A percentile compares a stretch with the other conserved stretches of the same genome.
phyloP scores from a whole-genome alignment of 35 echinoderm and acorn worm species.

The Apostichopus japonicus region DNA sequence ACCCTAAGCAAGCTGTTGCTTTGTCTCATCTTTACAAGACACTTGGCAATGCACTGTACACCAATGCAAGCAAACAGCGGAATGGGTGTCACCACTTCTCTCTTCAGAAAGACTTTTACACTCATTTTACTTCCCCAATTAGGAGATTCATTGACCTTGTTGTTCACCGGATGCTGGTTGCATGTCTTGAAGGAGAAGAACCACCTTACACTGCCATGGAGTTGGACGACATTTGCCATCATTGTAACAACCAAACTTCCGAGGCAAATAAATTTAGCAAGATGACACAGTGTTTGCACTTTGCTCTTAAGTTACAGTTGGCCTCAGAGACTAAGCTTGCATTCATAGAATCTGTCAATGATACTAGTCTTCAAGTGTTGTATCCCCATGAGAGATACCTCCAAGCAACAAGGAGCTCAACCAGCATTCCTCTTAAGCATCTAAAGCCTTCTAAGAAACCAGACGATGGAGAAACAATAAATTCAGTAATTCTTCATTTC shows the following conservation, averaged over 20 bases:
- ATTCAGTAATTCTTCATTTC: conserved; percentile 59
- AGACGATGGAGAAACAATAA: conserved; percentile 37
- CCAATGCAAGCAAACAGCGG: conserved; percentile 55
- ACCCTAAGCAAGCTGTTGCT: conserved; percentile 52
- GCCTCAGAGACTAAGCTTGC: conserved; percentile 33
- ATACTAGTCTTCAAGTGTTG: too few relatives aligned
- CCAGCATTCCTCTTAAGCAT: conserved; percentile 24
- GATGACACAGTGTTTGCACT: conserved; percentile 37
- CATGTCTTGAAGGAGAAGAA: conserved; percentile 33
- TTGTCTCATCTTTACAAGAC: conserved; percentile 43
- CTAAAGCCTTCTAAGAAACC: conserved; percentile 69
- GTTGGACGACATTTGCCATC: conserved; percentile 64
- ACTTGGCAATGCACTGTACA: conserved; percentile 28
- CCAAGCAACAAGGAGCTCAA: not conserved
- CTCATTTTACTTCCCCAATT: too few relatives aligned
- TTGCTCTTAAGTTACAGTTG: conserved; percentile 27
- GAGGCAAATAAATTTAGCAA: conserved; percentile 55
- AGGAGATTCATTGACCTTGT: conserved; percentile 52
- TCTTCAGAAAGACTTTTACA: too few relatives aligned
- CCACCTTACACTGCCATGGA: not conserved
- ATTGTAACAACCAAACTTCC: not conserved
- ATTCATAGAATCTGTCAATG: conserved; percentile 48
- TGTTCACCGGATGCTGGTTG: conserved; percentile 79
- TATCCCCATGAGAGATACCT: conserved; percentile 15
- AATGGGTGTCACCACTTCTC: conserved; percentile 18